These are phyloP conservation scores for Disparrhopalites patrizii DNA, from an alignment of 2,888 invertebrate genomes.

Conservation along the genomic window DNA sequence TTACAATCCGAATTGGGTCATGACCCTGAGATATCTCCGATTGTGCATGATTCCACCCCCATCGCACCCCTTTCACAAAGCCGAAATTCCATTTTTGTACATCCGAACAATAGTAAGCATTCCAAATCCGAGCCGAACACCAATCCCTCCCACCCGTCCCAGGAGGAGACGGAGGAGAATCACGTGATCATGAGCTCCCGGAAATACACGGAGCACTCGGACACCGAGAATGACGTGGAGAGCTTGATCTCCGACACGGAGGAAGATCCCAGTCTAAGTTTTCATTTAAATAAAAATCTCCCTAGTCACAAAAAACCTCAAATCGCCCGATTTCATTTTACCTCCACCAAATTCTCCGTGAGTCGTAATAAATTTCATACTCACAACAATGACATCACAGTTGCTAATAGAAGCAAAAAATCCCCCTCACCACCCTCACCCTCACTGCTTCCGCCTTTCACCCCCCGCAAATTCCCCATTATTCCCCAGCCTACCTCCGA, in stretches of 20 bases:
- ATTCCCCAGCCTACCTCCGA: slow-evolving; percentile 20
- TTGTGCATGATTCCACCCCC: too few relatives aligned
- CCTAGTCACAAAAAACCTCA: neutral
- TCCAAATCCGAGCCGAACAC: too few relatives aligned
- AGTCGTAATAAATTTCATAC: neutral
- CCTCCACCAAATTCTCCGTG: neutral
- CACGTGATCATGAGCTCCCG: neutral
- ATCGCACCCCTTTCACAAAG: too few relatives aligned
- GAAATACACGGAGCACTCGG: neutral
- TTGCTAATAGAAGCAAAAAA: neutral
- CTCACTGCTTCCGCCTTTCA: too few relatives aligned
- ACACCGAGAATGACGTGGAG: neutral
- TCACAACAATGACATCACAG: neutral
- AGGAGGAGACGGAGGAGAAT: too few relatives aligned
- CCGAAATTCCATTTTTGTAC: too few relatives aligned
- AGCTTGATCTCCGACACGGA: neutral
- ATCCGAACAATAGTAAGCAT: too few relatives aligned
- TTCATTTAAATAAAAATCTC: neutral
- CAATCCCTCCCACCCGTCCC: too few relatives aligned
- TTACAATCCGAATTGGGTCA: too few relatives aligned
- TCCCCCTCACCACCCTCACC: too few relatives aligned
- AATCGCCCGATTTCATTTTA: too few relatives aligned
- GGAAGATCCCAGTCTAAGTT: neutral
- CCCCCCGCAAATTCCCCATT: neutral
- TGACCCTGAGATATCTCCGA: too few relatives aligned